Percentiles rank a stretch among this genome's conserved stretches.
These are phyloP conservation scores for Drosophila putrida DNA, from an alignment of 2,888 invertebrate species.

Conservation along the genomic window DNA sequence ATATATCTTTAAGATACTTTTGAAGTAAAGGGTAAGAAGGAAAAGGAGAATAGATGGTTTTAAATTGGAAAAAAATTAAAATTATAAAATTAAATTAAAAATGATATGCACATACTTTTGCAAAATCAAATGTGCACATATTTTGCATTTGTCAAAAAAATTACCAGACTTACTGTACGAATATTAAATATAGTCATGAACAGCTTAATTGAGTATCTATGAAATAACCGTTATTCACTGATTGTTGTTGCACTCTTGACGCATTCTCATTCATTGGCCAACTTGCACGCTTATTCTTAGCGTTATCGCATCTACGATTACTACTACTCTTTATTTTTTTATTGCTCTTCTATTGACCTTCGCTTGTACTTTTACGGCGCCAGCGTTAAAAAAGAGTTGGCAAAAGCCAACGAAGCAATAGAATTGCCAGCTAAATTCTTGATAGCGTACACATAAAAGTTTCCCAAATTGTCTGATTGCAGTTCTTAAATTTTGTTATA, in stretches of 20 bases:
- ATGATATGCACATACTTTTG: too few species aligned
- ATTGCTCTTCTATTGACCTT: conserved; percentile 48
- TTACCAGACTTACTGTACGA: not conserved
- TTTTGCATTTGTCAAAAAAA: too few species aligned
- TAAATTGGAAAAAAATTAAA: not conserved
- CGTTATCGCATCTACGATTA: conserved; percentile 25
- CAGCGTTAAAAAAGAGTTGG: conserved; percentile 24
- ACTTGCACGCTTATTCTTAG: conserved; percentile 15
- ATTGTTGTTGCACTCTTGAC: conserved; percentile 26
- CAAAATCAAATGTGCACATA: too few species aligned
- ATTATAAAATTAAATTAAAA: too few species aligned
- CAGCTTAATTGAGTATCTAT: not conserved
- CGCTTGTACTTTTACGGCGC: conserved; percentile 27
- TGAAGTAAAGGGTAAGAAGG: not conserved
- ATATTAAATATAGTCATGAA: not conserved
- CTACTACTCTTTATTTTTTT: conserved; percentile 39
- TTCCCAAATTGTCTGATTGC: conserved; percentile 4
- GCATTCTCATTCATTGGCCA: conserved; percentile 15
- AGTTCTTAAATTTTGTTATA: conserved; percentile 16
- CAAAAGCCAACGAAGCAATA: conserved; percentile 12
- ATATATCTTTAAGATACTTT: not conserved
- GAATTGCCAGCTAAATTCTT: conserved; percentile 23
- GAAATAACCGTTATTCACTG: conserved; percentile 15
- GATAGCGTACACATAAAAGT: conserved; percentile 23
- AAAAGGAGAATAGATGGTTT: not conserved